Evolutionary conservation across 2,797 vertebrate genomes (phyloP), one percentile per base, ranked within the genome.

Genomic region (Anguilla anguilla): DNA sequence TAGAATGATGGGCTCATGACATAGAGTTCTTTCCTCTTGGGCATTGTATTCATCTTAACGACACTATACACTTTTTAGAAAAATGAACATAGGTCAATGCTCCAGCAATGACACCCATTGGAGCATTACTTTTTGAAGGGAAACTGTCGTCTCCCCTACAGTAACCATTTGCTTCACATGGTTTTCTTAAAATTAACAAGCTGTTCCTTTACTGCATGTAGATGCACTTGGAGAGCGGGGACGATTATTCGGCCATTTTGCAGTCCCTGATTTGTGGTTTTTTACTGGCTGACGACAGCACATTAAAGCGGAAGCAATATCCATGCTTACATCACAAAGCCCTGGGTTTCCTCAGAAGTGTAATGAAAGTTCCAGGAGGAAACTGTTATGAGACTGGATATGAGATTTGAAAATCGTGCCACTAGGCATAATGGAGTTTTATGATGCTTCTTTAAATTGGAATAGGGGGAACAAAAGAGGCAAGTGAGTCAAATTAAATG

Each of bases 371-470:
- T 82, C 46, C 31, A 15, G 15, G 13, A 1, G 39, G 35, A 6
- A 0, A 49, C 31, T 46, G 35, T 43, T 79, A 31, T 35, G 31
- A 31, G 67, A n/a, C 67, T 10, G 7, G n/a, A n/a, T 35, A 31
- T 74, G 39, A 79, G 74, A 46, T 79, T 25, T 79, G 19, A 46
- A 79, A 79, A 79, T 79, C 6, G 74, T 46, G 39, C 74, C 74
- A 79, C 74, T 19, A 35, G 31, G 39, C 74, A 46, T 79, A 79
- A 43, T 43, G 74, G 39, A 79, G 31, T 46, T 79, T 79, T 7
- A 22, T 22, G 39, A 43, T 79, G 74, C 46, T 43, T 79, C 31
- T 79, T 79, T 79, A 25, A 79, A 79, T 79, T 46, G 39, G 15
- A 79, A 79, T 7, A 22, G 69, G 43, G 39, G 69, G 35, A 74